Base-by-base conservation (phyloP, 2,888 invertebrate genomes). In the Phaonia tiefii region DNA sequence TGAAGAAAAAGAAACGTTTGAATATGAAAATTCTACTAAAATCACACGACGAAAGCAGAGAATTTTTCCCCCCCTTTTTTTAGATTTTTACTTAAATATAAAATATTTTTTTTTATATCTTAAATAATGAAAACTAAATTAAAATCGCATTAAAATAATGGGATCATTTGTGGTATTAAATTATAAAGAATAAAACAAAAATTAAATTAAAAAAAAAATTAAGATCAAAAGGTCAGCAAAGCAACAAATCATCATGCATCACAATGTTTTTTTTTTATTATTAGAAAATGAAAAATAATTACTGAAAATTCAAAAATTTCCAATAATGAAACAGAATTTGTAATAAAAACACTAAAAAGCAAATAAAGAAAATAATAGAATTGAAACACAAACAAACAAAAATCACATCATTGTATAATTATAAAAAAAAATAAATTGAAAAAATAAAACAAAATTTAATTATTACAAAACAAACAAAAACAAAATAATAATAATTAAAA, bases 341-440 rank as follows among this genome's bases (percentile, higher is more conserved):
- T 22, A 63, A 63, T 37, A 58, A 39, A 39, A 7, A 54, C 15
- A 31, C 15, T 10, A 56, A 58, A 58, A 10, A n/a, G n/a, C n/a
- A 0, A 2, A 63, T 39, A 63, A 37, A 37, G 17, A 31, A 31
- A 51, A 51, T 4, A 51, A 51, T 46, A 46, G 13, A 46, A 44
- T 46, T 17, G n/a, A n/a, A n/a, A 46, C 56, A 66, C 74, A 74
- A 71, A 46, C 54, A 46, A 69, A 66, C 25, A 56, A 63, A 71
- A 72, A 81, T 72, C 75, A 78, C 31, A 39, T 72, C 71, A 78
- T 31, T 81, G 81, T 78, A 60, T 78, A 72, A 75, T 80, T 80
- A 58, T 60, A 80, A 71, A 51, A 79, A 67, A n/a, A n/a, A 58
- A 17, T 25, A 66, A 46, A 46, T 49, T 20, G 15, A 66, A 20